Evolutionary conservation across 2,888 invertebrate genomes (phyloP).

Genomic region (Ophion slaviceki): DNA sequence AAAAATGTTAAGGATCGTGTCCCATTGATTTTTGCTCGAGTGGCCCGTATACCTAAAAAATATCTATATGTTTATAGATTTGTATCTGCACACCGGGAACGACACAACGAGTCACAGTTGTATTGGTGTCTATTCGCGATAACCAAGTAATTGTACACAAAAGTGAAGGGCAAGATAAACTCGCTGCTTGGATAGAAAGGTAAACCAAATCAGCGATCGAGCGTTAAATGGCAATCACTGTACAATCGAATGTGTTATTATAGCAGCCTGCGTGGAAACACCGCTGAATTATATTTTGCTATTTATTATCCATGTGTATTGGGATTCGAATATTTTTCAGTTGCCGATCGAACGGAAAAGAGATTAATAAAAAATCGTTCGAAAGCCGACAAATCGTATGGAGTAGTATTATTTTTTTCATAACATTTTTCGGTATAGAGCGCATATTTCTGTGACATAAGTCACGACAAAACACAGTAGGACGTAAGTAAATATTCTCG

Average conservation of each 20-base stretch:
- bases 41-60: constrained; percentile 4
- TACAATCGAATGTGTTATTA: constrained; percentile 69
- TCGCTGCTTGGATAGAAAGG: constrained; percentile 73
- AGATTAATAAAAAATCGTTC: background rate
- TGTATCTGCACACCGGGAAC: constrained; percentile 51
- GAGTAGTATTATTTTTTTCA: background rate
- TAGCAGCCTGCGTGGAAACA: background rate
- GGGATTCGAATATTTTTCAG: background rate
- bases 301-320: constrained; percentile 3
- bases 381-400: background rate
- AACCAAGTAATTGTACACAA: constrained; percentile 64
- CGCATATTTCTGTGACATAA: too few relatives aligned
- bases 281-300: constrained; percentile 29
- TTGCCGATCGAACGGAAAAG: background rate
- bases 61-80: constrained; percentile 28
- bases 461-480: too few relatives aligned
- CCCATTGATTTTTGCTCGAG: constrained; percentile 10
- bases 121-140: constrained; percentile 45
- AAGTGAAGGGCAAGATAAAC: constrained; percentile 75
- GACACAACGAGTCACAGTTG: constrained; percentile 45
- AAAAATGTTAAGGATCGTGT: too few relatives aligned
- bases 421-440: too few relatives aligned
- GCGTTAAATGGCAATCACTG: constrained; percentile 76
- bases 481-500: too few relatives aligned
- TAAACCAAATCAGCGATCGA: constrained; percentile 74